These are phyloP conservation scores for Xyliphius kryptos DNA, from an alignment of 2,113 vertebrate species.

Conservation along the genomic window DNA sequence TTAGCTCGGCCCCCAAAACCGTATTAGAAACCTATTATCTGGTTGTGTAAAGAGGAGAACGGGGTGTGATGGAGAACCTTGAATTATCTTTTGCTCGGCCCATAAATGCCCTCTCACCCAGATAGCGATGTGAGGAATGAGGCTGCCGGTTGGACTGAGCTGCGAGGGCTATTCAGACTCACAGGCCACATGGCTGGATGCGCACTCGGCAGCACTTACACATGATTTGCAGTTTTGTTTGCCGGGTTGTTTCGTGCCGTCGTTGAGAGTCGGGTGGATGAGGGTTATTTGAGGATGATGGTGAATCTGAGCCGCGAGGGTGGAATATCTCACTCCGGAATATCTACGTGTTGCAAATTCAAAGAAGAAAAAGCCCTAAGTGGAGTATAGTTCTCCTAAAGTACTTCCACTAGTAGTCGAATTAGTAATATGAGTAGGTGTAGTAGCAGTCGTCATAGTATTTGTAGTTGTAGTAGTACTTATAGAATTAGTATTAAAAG, in stretches of 20 bases:
- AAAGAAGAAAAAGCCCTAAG: too few relatives aligned
- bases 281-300: too few relatives aligned
- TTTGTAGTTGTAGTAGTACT: too few relatives aligned
- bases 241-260: background rate
- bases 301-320: too few relatives aligned
- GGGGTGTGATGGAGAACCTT: background rate
- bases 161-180: background rate
- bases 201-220: background rate
- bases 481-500: too few relatives aligned
- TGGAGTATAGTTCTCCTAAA: too few relatives aligned
- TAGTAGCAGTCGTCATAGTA: too few relatives aligned
- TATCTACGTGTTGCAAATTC: too few relatives aligned
- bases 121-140: background rate
- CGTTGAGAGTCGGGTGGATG: background rate
- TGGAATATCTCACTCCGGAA: too few relatives aligned
- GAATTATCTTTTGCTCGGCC: background rate
- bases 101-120: background rate
- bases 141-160: background rate
- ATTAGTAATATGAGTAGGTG: too few relatives aligned
- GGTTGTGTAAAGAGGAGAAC: background rate
- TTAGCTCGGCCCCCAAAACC: background rate
- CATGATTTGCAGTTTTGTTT: background rate
- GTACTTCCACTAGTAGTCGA: too few relatives aligned
- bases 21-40: conserved; percentile 17
- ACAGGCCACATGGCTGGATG: background rate